Conservation (phyloP, 2,797 vertebrate genomes). For the Crenichthys baileyi region DNA sequence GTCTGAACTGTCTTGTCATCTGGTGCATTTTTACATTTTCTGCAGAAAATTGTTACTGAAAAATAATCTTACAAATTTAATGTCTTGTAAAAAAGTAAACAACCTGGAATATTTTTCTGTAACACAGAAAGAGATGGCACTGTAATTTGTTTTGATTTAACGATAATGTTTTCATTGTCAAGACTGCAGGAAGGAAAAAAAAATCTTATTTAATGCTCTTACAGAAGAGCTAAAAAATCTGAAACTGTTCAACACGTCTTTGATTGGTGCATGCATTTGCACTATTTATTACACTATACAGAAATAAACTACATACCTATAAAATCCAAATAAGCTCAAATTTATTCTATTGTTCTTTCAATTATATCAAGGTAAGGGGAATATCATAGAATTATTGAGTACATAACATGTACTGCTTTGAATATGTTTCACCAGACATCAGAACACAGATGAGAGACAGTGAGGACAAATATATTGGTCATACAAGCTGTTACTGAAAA, state of each 20-base stretch:
- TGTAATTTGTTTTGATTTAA: no score
- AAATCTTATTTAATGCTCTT: neutral
- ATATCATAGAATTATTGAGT: constrained; percentile 5
- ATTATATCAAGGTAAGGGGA: constrained; percentile 14
- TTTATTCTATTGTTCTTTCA: neutral
- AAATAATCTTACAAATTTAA: no score
- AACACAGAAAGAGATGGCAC: neutral
- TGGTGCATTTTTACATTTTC: no score
- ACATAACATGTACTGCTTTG: neutral
- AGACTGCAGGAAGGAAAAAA: neutral
- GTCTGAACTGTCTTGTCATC: no score
- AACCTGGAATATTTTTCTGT: neutral
- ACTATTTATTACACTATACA: neutral
- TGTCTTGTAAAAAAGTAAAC: neutral
- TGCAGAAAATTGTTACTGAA: no score
- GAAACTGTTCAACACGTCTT: neutral
- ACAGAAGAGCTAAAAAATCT: neutral
- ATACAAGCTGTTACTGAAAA: constrained; percentile 41
- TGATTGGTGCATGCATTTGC: neutral
- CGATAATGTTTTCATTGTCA: neutral
- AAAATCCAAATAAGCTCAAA: neutral
- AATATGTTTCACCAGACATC: neutral
- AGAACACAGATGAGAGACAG: constrained; percentile 27
- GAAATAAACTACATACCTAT: neutral
- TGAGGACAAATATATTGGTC: constrained; percentile 21